Evolutionary conservation across 2,113 vertebrate genomes (phyloP).

Genomic region (Dinomys branickii): DNA sequence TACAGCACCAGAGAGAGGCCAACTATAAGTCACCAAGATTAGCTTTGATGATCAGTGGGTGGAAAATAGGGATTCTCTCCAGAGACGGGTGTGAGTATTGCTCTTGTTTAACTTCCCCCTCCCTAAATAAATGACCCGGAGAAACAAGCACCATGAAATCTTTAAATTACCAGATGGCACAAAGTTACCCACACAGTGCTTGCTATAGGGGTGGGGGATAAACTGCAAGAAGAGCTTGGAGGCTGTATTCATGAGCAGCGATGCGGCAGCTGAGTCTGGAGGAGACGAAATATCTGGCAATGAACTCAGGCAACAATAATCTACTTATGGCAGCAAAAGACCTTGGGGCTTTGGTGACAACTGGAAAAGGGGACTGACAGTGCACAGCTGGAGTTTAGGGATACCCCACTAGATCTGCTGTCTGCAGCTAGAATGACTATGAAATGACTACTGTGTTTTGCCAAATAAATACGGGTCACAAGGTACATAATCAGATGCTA

Average conservation of each 20-base stretch:
- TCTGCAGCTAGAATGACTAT: background rate
- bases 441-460: fast-evolving
- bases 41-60: slow-evolving; percentile 31
- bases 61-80: background rate
- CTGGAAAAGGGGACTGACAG: background rate
- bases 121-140: slow-evolving; percentile 53
- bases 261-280: fast-evolving
- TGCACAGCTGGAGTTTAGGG: background rate
- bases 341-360: background rate
- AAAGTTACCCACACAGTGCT: background rate
- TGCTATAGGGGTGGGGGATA: background rate
- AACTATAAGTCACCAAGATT: slow-evolving; percentile 51
- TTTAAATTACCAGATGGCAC: slow-evolving; percentile 52
- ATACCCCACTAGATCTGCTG: background rate
- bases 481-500: background rate
- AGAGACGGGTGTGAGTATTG: background rate
- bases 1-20: background rate
- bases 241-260: background rate
- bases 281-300: background rate
- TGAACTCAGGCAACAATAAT: background rate
- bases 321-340: background rate
- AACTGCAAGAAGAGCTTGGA: fast-evolving
- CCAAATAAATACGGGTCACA: too few species aligned
- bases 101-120: background rate
- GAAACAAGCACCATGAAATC: slow-evolving; percentile 34